A percentile compares a stretch with the other conserved stretches of the same genome.
phyloP scores from a whole-genome alignment of 92 coral and sea anemone genomes.

The Parazoanthus atlanticus region DNA sequence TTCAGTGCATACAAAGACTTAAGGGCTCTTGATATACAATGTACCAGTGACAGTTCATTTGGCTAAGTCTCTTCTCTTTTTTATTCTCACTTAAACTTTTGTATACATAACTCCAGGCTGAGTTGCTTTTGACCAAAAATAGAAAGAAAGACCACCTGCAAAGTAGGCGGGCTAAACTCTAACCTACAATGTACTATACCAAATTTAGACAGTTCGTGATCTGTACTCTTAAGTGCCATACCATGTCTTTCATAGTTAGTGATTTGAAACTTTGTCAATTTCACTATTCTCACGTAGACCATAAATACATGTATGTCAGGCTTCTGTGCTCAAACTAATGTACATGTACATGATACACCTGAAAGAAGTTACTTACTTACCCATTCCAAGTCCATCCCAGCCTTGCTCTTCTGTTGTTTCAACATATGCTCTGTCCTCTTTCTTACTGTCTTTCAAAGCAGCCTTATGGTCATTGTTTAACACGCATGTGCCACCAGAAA shows the following conservation, averaged over 20 bases:
- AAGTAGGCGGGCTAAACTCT: slow-evolving; percentile 7
- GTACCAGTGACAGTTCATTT: slow-evolving; percentile 16
- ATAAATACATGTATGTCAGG: not conserved
- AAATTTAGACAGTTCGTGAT: slow-evolving; percentile 14
- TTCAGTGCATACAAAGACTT: slow-evolving; percentile 18
- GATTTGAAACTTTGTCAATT: slow-evolving; percentile 7
- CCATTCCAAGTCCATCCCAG: not conserved
- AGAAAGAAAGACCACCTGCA: not conserved
- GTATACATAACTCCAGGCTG: not conserved
- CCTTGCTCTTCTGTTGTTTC: not conserved
- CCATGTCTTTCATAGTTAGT: not conserved
- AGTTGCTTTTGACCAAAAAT: slow-evolving; percentile 1
- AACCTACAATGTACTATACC: not conserved
- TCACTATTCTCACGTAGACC: slow-evolving; percentile 16
- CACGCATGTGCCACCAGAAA: not conserved
- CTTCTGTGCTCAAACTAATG: not conserved
- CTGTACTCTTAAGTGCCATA: not conserved
- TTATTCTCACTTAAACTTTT: slow-evolving; percentile 23
- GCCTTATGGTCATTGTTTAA: not conserved
- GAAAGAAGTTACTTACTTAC: not conserved
- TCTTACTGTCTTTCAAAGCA: not conserved
- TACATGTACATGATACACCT: not conserved
- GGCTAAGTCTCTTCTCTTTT: slow-evolving; percentile 2
- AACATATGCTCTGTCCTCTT: not conserved
- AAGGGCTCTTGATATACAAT: slow-evolving; percentile 18